These are phyloP conservation scores for Neoitamus cyanurus DNA, from an alignment of 2,888 invertebrate genomes.

Conservation along the genomic window DNA sequence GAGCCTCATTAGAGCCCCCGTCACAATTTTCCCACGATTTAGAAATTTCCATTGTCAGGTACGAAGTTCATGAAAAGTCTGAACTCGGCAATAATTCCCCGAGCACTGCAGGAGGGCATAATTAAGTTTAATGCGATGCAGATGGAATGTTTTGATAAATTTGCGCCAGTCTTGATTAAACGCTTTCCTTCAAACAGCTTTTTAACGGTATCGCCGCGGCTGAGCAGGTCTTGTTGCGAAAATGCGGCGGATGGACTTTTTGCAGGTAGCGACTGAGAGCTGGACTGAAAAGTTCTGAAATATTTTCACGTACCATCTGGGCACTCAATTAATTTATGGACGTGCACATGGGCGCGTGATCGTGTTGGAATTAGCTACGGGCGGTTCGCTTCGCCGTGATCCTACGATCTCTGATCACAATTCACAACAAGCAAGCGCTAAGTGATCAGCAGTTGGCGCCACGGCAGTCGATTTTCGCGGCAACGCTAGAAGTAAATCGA, in stretches of 20 bases:
- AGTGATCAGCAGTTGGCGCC: not conserved
- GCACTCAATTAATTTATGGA: constrained; percentile 27
- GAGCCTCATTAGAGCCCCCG: constrained; percentile 7
- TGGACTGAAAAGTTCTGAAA: not conserved
- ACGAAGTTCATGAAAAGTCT: constrained; percentile 26
- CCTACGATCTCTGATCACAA: not conserved
- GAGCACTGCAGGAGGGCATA: constrained; percentile 12
- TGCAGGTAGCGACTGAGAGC: not conserved
- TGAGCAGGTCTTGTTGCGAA: not conserved
- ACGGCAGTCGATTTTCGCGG: not conserved
- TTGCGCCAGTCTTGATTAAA: constrained; percentile 17
- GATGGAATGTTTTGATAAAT: constrained; percentile 36
- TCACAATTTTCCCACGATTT: constrained; percentile 19
- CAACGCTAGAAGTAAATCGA: not conserved
- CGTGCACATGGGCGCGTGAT: not conserved
- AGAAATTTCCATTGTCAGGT: constrained; percentile 41
- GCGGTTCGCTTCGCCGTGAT: not conserved
- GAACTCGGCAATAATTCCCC: constrained; percentile 14
- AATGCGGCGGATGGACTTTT: not conserved
- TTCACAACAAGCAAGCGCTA: not conserved
- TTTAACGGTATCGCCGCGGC: not conserved
- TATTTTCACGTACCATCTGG: constrained; percentile 10
- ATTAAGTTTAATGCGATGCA: constrained; percentile 26
- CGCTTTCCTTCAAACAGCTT: not conserved
- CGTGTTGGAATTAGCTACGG: not conserved